Conservation (phyloP, 2,888 invertebrate species). For the Kryphioiulus occultus region DNA sequence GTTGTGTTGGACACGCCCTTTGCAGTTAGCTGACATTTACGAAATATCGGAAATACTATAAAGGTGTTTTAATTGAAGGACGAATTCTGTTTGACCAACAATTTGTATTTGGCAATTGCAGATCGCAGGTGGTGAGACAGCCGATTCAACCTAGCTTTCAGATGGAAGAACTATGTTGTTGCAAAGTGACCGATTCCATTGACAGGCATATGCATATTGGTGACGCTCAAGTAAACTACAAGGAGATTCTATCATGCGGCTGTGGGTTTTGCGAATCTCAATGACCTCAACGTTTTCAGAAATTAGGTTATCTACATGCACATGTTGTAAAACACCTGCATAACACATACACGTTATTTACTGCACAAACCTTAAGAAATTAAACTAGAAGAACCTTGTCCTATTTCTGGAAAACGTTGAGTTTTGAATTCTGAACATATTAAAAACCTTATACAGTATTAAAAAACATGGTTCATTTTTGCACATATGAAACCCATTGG, state of each 20-base stretch:
- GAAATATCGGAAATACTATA: not conserved
- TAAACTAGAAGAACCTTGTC: not conserved
- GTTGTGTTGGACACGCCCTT: too few species aligned
- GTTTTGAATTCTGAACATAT: not conserved
- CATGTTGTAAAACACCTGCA: not conserved
- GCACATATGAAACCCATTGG: too few species aligned
- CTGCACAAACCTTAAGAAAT: not conserved
- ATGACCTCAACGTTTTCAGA: not conserved
- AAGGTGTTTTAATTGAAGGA: not conserved
- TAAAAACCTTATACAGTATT: too few species aligned
- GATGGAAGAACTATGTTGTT: slow-evolving; percentile 22
- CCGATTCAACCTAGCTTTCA: slow-evolving; percentile 17
- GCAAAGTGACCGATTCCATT: slow-evolving; percentile 37
- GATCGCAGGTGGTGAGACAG: slow-evolving; percentile 1
- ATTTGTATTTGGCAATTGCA: not conserved
- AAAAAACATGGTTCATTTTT: too few species aligned
- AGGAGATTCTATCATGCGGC: slow-evolving; percentile 30
- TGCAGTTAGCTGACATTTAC: not conserved
- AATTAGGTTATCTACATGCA: not conserved
- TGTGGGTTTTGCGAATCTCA: not conserved
- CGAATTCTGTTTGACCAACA: not conserved
- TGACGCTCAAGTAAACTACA: slow-evolving; percentile 8
- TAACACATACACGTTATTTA: not conserved
- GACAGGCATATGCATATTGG: not conserved
- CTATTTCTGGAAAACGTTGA: not conserved